These are phyloP conservation scores for Drosophila robusta DNA, from an alignment of 2,888 invertebrate genomes.

Conservation along the genomic window DNA sequence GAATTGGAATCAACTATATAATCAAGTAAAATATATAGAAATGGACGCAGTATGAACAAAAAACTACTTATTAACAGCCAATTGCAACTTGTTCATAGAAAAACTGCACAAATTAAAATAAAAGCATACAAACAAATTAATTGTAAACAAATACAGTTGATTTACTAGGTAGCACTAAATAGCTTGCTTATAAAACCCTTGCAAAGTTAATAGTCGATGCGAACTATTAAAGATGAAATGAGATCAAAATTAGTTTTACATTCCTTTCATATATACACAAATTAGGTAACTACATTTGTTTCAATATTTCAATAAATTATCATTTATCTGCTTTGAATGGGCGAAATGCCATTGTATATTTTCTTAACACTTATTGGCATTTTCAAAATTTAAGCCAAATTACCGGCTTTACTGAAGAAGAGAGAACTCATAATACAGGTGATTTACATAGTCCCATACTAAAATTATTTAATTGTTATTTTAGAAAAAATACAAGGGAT, in stretches of 20 bases:
- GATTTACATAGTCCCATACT: background rate
- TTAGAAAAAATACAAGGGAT: background rate
- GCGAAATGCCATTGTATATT: background rate
- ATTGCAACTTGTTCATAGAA: slow-evolving; percentile 70
- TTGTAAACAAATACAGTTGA: slow-evolving; percentile 33
- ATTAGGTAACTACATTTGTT: slow-evolving; percentile 14
- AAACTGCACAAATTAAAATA: slow-evolving; percentile 24
- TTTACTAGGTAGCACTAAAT: slow-evolving; percentile 57
- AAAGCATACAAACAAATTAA: slow-evolving; percentile 15
- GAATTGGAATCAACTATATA: slow-evolving; percentile 42
- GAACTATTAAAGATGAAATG: slow-evolving; percentile 25
- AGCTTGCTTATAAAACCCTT: slow-evolving; percentile 39
- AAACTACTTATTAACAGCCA: slow-evolving; percentile 71
- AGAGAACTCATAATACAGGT: background rate
- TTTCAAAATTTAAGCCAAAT: background rate
- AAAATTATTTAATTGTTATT: too few relatives aligned
- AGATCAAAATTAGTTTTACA: slow-evolving; percentile 7
- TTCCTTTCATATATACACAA: slow-evolving; percentile 23
- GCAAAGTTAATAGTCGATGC: slow-evolving; percentile 30
- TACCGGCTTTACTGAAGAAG: background rate
- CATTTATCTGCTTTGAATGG: background rate
- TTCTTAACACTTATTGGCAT: too few relatives aligned
- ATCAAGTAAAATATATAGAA: slow-evolving; percentile 33
- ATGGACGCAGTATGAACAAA: slow-evolving; percentile 31
- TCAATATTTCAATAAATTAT: background rate